These are phyloP conservation scores for Saturnia pavonia DNA, from an alignment of 2,888 invertebrate species.

Conservation along the genomic window DNA sequence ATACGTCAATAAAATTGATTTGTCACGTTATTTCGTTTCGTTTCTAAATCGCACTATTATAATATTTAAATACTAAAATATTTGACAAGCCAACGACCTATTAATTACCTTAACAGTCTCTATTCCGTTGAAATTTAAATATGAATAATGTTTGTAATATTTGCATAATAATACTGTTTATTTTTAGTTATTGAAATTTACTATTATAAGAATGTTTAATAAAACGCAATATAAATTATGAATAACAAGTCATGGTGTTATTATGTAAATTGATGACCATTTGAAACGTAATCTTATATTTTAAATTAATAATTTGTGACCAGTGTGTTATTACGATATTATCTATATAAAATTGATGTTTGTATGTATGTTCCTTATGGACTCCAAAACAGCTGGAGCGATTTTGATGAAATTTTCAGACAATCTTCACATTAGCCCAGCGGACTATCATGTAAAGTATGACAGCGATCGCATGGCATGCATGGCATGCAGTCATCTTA, in stretches of 20 bases:
- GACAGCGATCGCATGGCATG: too few relatives aligned
- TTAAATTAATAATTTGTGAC: background rate
- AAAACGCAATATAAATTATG: constrained; percentile 3
- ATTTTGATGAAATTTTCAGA: too few relatives aligned
- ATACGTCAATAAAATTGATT: background rate
- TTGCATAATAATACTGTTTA: constrained; percentile 2
- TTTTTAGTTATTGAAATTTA: background rate
- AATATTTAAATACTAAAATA: constrained; percentile 29
- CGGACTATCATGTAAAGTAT: too few relatives aligned
- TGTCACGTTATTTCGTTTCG: background rate
- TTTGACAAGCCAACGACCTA: constrained; percentile 40
- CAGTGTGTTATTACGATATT: background rate
- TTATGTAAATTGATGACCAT: background rate
- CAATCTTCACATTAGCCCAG: too few relatives aligned
- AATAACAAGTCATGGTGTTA: background rate
- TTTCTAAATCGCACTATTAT: constrained; percentile 35
- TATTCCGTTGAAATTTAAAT: constrained; percentile 36
- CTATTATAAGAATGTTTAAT: background rate
- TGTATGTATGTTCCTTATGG: too few relatives aligned
- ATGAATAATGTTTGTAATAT: constrained; percentile 22
- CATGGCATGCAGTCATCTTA: too few relatives aligned
- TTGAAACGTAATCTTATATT: background rate
- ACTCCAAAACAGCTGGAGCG: too few relatives aligned
- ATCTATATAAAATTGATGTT: too few relatives aligned
- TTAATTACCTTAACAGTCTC: constrained; percentile 49